Percentiles rank a stretch among this genome's conserved stretches.
Conservation (phyloP, 2,888 invertebrate species). For the Serrognathus titanus region DNA sequence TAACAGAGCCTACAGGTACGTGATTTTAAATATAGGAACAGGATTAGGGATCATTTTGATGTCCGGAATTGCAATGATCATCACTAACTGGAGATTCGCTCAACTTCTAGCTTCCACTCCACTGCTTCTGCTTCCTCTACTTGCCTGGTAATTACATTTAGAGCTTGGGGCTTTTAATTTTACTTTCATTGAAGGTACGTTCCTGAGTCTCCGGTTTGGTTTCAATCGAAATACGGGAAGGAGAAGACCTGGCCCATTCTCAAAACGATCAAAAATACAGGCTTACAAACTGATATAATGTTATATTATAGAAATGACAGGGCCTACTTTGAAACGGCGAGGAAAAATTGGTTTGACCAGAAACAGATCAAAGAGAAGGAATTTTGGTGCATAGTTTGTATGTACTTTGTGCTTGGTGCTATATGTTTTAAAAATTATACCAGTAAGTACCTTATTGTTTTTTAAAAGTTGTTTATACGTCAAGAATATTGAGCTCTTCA, state of each 20-base stretch:
- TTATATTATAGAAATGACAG: conserved; percentile 8
- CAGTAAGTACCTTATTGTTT: conserved; percentile 1
- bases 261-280: conserved; percentile 11
- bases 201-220: conserved; percentile 19
- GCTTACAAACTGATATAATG: conserved; percentile 8
- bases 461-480: too few relatives aligned
- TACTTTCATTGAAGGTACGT: conserved; percentile 9
- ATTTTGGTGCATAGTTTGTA: background rate
- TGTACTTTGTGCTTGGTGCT: background rate
- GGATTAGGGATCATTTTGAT: conserved; percentile 4
- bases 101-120: conserved; percentile 2
- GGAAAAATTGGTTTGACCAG: background rate
- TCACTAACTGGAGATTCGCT: conserved; percentile 13
- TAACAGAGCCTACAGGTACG: conserved; percentile 7
- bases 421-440: conserved; percentile 2
- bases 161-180: background rate
- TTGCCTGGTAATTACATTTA: conserved; percentile 12
- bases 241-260: conserved; percentile 8
- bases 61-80: background rate
- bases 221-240: conserved; percentile 7
- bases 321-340: background rate
- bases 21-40: conserved; percentile 5
- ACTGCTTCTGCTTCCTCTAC: conserved; percentile 11
- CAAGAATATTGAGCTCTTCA: background rate
- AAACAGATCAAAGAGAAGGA: background rate